Conservation (phyloP, 2,888 invertebrate genomes). For the Dynastes grantii region DNA sequence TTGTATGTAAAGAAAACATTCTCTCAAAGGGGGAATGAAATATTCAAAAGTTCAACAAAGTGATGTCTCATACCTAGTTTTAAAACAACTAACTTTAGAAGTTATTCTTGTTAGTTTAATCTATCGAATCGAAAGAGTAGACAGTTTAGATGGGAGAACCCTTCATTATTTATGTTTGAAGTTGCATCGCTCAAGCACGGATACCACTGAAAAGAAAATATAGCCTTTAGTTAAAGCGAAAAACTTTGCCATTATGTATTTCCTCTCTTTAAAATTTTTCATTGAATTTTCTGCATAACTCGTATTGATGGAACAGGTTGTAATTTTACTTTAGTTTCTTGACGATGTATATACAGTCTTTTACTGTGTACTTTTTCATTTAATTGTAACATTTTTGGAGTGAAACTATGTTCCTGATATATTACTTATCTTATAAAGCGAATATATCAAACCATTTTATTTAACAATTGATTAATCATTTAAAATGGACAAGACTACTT, state of each 20-base stretch:
- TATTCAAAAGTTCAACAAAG: slow-evolving; percentile 52
- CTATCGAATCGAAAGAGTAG: slow-evolving; percentile 49
- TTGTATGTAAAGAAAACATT: slow-evolving; percentile 43
- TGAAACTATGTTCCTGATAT: too few species aligned
- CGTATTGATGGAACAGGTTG: neutral
- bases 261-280: neutral
- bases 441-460: too few species aligned
- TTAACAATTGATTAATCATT: too few species aligned
- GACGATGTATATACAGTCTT: too few species aligned
- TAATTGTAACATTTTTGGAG: too few species aligned
- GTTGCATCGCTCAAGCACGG: slow-evolving; percentile 39
- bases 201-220: slow-evolving; percentile 34
- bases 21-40: slow-evolving; percentile 47
- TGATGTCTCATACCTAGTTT: slow-evolving; percentile 47
- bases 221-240: slow-evolving; percentile 1
- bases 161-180: slow-evolving; percentile 47
- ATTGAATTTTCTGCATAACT: neutral
- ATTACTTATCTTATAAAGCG: too few species aligned
- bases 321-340: too few species aligned
- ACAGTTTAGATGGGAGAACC: slow-evolving; percentile 41
- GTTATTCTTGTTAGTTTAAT: slow-evolving; percentile 51
- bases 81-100: slow-evolving; percentile 51
- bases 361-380: too few species aligned
- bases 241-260: slow-evolving; percentile 16
- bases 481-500: too few species aligned